A percentile compares a stretch with the other conserved stretches of the same genome.
Conservation (phyloP, 2,113 vertebrate species). For the Hypomesus transpacificus region DNA sequence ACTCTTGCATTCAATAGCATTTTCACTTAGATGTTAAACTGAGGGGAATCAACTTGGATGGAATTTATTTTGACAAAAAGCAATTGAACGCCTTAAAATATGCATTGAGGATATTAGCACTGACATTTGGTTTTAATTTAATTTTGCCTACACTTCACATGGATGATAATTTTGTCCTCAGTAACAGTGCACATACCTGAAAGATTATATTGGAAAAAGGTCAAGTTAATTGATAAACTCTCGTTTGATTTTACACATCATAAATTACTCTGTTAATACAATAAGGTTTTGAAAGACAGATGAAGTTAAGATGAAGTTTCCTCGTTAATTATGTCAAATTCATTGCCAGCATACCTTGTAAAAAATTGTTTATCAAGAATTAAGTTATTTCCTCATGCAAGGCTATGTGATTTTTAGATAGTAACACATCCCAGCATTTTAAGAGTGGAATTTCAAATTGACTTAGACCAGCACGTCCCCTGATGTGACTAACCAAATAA, state of each 20-base stretch:
- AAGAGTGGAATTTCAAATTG: slow-evolving; percentile 49
- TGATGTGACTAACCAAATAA: slow-evolving; percentile 57
- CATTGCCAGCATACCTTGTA: no score
- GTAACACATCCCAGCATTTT: no score
- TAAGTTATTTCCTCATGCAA: no score
- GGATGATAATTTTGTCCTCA: slow-evolving; percentile 18
- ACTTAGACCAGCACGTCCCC: slow-evolving; percentile 54
- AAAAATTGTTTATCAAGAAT: no score
- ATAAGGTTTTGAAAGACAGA: no score
- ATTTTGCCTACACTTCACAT: slow-evolving; percentile 17
- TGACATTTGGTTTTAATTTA: slow-evolving; percentile 54
- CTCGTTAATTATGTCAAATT: no score
- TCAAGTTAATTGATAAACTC: slow-evolving; percentile 21
- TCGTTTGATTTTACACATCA: no score
- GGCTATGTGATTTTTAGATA: no score
- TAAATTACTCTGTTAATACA: no score
- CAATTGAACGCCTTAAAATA: slow-evolving; percentile 39
- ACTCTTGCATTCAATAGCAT: slow-evolving; percentile 50
- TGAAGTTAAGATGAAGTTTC: no score
- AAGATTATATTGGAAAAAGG: slow-evolving; percentile 16
- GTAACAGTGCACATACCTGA: background rate
- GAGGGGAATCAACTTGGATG: slow-evolving; percentile 37
- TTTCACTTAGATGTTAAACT: slow-evolving; percentile 44
- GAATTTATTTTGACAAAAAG: slow-evolving; percentile 46
- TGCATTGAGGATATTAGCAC: slow-evolving; percentile 32